Evolutionary conservation across 1,140 invertebrate species (phyloP), one percentile per base, ranked within the genome.

Genomic region (Campoletis sonorensis): DNA sequence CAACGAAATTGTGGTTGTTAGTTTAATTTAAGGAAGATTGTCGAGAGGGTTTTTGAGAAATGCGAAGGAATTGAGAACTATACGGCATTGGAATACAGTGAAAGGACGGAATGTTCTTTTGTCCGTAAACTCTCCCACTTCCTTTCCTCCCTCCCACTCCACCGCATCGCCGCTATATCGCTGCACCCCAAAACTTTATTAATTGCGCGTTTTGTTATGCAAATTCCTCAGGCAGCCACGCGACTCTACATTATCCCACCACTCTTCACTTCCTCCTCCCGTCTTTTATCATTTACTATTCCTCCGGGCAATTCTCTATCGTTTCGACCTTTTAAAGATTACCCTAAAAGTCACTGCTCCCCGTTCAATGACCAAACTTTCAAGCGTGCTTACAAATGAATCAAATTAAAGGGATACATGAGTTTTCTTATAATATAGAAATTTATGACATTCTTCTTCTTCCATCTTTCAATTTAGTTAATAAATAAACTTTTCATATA

Each of bases 141-240:
- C 84, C 85, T 80, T 79, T 82, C 4, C 11, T 1, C 33, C 4
- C 11, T 1, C 33, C 40, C 79, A 83, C 83, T 86, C 80, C 80
- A 78, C 77, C 83, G 85, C 81, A 77, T 78, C 83, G 85, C 81
- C n/a, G n/a, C n/a, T n/a, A n/a, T 83, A 77, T 76, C 49, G 75
- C 64, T 77, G 27, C 82, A 72, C 67, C 86, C 86, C 79, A 83
- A 85, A 92, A 92, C 90, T 92, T 92, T 91, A 91, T 92, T 92
- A 92, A 92, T 92, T 92, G 90, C 87, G 87, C 90, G 87, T 91
- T 92, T 92, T 92, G 90, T 92, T 91, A 92, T 92, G 91, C 88
- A 91, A 90, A 92, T 92, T 88, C 84, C 80, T 84, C 84, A 87
- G 85, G 85, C 84, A 86, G 84, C 85, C 85, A 77, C 75, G 45